Evolutionary conservation across 2,888 invertebrate genomes (phyloP), one percentile per base, ranked within the genome.

Genomic region (Hydroisotoma schaefferi): DNA sequence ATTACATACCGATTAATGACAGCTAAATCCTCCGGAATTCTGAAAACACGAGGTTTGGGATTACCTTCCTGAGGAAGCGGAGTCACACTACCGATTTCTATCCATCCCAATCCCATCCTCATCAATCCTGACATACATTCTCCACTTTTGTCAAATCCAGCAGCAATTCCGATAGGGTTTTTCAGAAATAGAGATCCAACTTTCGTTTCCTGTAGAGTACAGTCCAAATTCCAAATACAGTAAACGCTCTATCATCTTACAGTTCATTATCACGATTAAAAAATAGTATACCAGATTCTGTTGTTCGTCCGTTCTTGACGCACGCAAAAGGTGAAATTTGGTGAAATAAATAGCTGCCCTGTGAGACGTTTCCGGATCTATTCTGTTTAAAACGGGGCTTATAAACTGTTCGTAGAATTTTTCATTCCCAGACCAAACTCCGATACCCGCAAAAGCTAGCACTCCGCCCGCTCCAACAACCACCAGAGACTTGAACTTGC

Each of bases 141-240:
- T 5, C 87, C 97, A 78, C 98, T 87, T 78, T 99, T 99, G 77
- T 99, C 99, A 79, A 98, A 98, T 5, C 98, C 99, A 59, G 98
- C 99, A 26, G 98, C 98, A 74, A 99, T 85, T n/a, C 99, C 98
- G 72, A 99, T 78, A 0, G 98, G 98, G 80, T 94, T 97, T 56
- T 82, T 80, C 63, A 99, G 84, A 15, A 85, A 77, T 64, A 84
- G 80, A 23, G 84, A 84, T 76, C 90, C 87, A 48, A 94, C 80
- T 55, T 79, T 81, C 0, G 87, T 86, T 75, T 82, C 81, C 89
- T 90, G 76, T 73, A 76, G n/a, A 10, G 20, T 15, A 40, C 15
- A 40, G 15, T 10, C 15, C 15, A 33, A 33, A 33, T 33, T 15
- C 15, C 33, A 33, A 33, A 10, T 33, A 33, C 33, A 33, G 33